Percentiles rank a stretch among this genome's conserved stretches.
Evolutionary conservation across 2,797 vertebrate species (phyloP).

Genomic region (Cirrhinus mrigala): DNA sequence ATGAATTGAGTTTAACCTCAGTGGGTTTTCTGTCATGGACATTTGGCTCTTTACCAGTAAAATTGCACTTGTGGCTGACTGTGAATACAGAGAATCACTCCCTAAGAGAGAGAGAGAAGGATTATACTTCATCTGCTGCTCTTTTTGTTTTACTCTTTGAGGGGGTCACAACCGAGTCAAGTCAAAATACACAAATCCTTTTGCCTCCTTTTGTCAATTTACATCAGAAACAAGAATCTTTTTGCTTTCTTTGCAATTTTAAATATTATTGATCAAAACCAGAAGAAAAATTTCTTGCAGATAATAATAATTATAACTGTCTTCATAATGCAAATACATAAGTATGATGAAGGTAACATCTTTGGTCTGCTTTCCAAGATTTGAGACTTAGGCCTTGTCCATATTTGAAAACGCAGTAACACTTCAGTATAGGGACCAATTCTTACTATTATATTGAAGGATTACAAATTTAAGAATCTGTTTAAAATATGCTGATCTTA

Average conservation of each 20-base stretch:
- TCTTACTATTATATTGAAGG: too few species aligned
- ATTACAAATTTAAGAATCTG: too few species aligned
- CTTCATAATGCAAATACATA: background rate
- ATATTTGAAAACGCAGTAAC: too few species aligned
- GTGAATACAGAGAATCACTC: conserved; percentile 60
- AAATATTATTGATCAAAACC: conserved; percentile 1
- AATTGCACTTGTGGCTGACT: conserved; percentile 65
- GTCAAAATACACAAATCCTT: conserved; percentile 28
- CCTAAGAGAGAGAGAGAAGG: background rate
- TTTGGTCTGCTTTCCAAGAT: background rate
- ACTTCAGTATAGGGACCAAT: too few species aligned
- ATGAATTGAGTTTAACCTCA: conserved; percentile 57
- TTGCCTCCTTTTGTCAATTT: background rate
- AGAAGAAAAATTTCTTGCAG: background rate
- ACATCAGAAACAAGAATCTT: background rate
- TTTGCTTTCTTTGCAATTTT: conserved; percentile 8
- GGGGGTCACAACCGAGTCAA: conserved; percentile 26
- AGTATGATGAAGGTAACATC: background rate
- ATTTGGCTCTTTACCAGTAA: conserved; percentile 63
- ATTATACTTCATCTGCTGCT: background rate
- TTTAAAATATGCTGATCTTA: too few species aligned
- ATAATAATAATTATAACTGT: background rate
- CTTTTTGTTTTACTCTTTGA: conserved; percentile 38
- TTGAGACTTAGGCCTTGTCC: background rate
- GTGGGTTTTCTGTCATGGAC: conserved; percentile 51